Conservation (phyloP, 2,113 vertebrate species). For the Amblyornis subalaris region DNA sequence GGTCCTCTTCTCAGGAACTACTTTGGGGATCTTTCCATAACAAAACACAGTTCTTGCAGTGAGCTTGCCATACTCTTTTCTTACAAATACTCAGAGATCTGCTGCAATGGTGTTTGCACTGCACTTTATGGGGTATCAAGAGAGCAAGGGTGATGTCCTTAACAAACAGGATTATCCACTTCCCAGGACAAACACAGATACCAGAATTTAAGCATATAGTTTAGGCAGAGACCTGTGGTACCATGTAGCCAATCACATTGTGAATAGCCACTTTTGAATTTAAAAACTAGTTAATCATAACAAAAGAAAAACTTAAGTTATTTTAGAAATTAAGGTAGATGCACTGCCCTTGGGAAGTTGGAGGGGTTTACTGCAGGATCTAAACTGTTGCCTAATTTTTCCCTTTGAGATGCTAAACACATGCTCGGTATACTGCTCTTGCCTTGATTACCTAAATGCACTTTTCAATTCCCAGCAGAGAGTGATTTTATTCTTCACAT, state of each 20-base stretch:
- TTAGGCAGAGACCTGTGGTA: neutral
- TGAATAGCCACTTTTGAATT: neutral
- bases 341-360: neutral
- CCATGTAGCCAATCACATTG: neutral
- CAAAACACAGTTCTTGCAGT: neutral
- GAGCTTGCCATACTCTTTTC: neutral
- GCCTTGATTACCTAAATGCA: neutral
- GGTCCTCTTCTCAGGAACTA: neutral
- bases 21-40: neutral
- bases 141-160: slow-evolving; percentile 22
- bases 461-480: neutral
- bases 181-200: neutral
- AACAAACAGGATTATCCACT: slow-evolving; percentile 3
- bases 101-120: neutral
- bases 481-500: neutral
- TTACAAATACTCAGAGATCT: neutral
- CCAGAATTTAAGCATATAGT: neutral
- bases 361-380: neutral
- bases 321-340: neutral
- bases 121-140: neutral
- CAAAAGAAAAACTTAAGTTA: neutral
- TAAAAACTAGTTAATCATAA: neutral
- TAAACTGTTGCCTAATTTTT: neutral
- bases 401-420: neutral
- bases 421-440: neutral